Conservation (phyloP, 2,888 invertebrate species). For the Nomada fabriciana region DNA sequence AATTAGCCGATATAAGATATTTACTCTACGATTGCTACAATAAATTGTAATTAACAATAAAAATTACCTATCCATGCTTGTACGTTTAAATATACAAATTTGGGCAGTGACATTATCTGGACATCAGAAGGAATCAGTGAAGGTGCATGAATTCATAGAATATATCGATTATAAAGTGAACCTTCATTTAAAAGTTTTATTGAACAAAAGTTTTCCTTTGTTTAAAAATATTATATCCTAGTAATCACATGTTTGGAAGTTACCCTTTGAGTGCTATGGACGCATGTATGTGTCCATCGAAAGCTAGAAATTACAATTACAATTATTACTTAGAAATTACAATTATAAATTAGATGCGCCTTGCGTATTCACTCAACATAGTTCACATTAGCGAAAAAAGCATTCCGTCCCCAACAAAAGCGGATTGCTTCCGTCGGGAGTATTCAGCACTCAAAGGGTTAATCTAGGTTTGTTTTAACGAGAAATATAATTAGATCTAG, state of each 20-base stretch:
- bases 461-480: constrained; percentile 19
- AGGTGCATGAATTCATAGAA: background rate
- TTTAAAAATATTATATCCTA: constrained; percentile 8
- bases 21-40: constrained; percentile 65
- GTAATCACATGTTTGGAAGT: constrained; percentile 8
- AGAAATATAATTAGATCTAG: constrained; percentile 16
- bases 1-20: constrained; percentile 61
- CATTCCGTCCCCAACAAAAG: too few relatives aligned
- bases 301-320: too few relatives aligned
- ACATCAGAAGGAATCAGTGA: constrained; percentile 14
- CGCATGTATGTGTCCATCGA: too few relatives aligned
- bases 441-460: too few relatives aligned
- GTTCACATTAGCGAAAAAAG: too few relatives aligned
- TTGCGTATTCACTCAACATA: too few relatives aligned
- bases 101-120: background rate
- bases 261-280: background rate
- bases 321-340: too few relatives aligned
- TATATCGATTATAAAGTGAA: constrained; percentile 13
- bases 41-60: constrained; percentile 71
- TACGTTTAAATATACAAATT: constrained; percentile 7
- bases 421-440: too few relatives aligned
- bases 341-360: too few relatives aligned
- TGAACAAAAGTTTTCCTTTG: constrained; percentile 34
- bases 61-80: constrained; percentile 60
- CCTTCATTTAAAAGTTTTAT: constrained; percentile 40